Conservation (phyloP, 2,113 vertebrate species). For the Deroptyus accipitrinus region DNA sequence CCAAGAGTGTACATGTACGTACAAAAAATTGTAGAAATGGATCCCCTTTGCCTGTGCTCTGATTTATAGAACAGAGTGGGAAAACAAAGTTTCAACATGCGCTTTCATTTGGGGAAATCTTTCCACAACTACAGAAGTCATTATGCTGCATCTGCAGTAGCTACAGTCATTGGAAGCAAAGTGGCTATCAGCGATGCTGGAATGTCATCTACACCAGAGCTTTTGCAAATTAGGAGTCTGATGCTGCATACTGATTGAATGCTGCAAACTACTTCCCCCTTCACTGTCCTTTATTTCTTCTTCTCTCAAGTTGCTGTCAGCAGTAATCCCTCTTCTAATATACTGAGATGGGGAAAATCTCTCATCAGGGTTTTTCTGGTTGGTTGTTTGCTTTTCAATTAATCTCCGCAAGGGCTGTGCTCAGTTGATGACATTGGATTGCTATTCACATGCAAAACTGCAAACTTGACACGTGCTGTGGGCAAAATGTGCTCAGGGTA, state of each 20-base stretch:
- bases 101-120: not conserved
- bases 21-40: not conserved
- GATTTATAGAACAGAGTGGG: not conserved
- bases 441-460: not conserved
- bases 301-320: constrained; percentile 61
- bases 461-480: not conserved
- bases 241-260: constrained; percentile 61
- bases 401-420: constrained; percentile 13
- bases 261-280: constrained; percentile 40
- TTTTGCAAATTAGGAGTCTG: constrained; percentile 55
- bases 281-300: constrained; percentile 49
- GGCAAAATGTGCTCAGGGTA: not conserved
- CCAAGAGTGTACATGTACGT: not conserved
- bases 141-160: constrained; percentile 26
- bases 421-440: constrained; percentile 9
- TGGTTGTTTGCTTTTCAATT: constrained; percentile 63
- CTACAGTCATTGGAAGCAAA: constrained; percentile 51
- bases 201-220: constrained; percentile 26
- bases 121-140: not conserved
- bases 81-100: constrained; percentile 2
- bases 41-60: not conserved
- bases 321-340: constrained; percentile 67
- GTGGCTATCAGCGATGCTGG: constrained; percentile 36
- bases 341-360: constrained; percentile 64
- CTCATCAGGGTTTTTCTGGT: constrained; percentile 59